Base-by-base conservation (phyloP, 1,140 invertebrate species). In the Lordiphosa collinella region DNA sequence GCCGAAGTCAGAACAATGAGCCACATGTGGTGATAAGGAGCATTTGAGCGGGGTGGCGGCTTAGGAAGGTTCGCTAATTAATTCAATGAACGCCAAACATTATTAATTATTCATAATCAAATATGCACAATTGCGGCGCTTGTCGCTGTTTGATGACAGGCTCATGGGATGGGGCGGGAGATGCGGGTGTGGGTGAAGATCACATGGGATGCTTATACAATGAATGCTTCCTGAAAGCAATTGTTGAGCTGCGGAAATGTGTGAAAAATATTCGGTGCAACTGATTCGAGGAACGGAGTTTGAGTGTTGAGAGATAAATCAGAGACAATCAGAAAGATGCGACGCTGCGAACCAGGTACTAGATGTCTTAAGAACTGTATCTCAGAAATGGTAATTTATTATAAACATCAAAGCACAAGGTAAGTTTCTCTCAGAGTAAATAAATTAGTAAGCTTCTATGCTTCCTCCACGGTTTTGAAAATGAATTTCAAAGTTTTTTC, bases 61-160 rank as follows among this genome's bases (percentile, higher is more conserved):
- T 40, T 32, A 50, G 40, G 47, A 38, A 54, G 60, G 66, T 34
- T 38, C 49, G 56, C 69, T 84, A 84, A 84, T 84, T 85, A 85
- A 84, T 84, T 78, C 78, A 84, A 85, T 85, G 68, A 73, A 69
- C 55, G 79, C 68, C 73, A 84, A 84, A 85, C 78, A 84, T 70
- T 85, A 84, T 84, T 79, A 84, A 84, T 84, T 84, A 84, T 84
- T 78, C 79, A 84, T 78, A 84, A 85, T 84, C 73, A 85, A 85
- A 85, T 85, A 84, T 73, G 79, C 78, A 29, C 25, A 84, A 84
- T 84, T 82, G 72, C 60, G 59, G 63, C 67, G 51, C 49, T 80
- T 70, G 64, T 65, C 70, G 35, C 31, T 35, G 59, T 43, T 40
- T 38, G 74, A 73, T 79, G 74, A 79, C 74, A 79, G 55, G 32